Base-by-base conservation (phyloP, 1,140 invertebrate species). In the Lordiphosa stackelbergi region DNA sequence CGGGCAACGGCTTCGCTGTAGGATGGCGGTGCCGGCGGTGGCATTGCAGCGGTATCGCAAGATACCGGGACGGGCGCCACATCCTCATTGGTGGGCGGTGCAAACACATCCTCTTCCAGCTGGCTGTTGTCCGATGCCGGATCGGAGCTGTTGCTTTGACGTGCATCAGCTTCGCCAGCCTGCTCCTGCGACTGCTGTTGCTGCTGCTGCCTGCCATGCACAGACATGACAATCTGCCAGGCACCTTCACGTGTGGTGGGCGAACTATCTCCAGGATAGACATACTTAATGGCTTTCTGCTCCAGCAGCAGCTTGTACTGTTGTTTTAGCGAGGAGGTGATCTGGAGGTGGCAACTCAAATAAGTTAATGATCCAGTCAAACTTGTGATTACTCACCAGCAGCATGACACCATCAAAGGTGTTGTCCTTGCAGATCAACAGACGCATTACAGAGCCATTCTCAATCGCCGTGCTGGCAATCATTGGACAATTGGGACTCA, bases 351-450 rank as follows among this genome's bases (percentile, higher is more conserved):
- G 10, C 8, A 36, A 22, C 1, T 10, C 1, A 5, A 10, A 1
- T 12, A 12, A 19, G 28, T 2, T 7, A 8, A 40, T 5, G 22
- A 28, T 3, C 0, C 1, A 9, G 4, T 10, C 3, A 12, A 7
- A 22, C 9, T 16, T 2, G 1, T 0, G 1, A n/a, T 28, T 28
- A 5, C 69, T 88, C 85, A 93, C 92, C 87, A 95, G 85, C 37
- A 95, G 88, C 77, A 91, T 92, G 28, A 93, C 91, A 22, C 89
- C 90, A 60, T 93, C 92, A 13, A 93, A 89, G 52, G 90, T 90
- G 69, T 92, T 92, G 85, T 94, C 93, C 64, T 91, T 90, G 62
- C 93, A 92, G 40, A 95, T 88, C 53, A 91, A 88, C 36, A 94
- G 75, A 53, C 89, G 89, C 38, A 85, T 88, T 46, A 95, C 90